These are phyloP conservation scores for Diachasmimorpha longicaudata DNA, from an alignment of 1,140 invertebrate genomes.

Conservation along the genomic window DNA sequence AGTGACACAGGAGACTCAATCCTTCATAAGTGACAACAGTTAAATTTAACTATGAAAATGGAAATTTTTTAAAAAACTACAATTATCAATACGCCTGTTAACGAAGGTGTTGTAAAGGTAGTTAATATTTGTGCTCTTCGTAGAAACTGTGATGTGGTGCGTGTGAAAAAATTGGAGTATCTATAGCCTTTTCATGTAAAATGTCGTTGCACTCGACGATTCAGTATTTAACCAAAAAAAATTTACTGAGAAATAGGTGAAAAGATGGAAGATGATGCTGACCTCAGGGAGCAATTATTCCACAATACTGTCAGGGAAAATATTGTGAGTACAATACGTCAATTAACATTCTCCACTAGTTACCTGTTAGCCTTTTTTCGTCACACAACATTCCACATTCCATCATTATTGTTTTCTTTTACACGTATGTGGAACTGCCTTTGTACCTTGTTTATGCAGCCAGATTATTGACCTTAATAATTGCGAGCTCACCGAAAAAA, in stretches of 20 bases:
- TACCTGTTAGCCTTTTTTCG: background rate
- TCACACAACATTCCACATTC: background rate
- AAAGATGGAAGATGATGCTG: conserved; percentile 71
- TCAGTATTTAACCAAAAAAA: conserved; percentile 38
- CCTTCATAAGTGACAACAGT: too few species aligned
- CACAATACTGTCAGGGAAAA: conserved; percentile 92
- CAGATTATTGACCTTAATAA: background rate
- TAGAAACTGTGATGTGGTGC: too few species aligned
- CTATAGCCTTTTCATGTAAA: conserved; percentile 32
- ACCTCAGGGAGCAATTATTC: conserved; percentile 84
- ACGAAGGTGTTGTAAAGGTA: too few species aligned
- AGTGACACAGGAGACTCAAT: too few species aligned
- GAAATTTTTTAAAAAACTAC: too few species aligned
- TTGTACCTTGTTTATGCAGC: background rate
- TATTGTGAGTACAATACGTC: conserved; percentile 75
- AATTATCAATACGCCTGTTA: too few species aligned
- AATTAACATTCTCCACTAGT: background rate
- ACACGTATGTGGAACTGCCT: background rate
- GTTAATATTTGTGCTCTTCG: too few species aligned
- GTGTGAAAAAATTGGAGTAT: background rate
- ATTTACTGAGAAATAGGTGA: conserved; percentile 55
- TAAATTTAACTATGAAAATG: too few species aligned
- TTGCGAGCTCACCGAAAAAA: background rate
- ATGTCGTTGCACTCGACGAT: conserved; percentile 36
- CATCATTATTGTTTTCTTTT: background rate